A percentile compares a stretch with the other conserved stretches of the same genome.
Conservation (phyloP, 2,888 invertebrate genomes). For the Exephanes ischioxanthus region DNA sequence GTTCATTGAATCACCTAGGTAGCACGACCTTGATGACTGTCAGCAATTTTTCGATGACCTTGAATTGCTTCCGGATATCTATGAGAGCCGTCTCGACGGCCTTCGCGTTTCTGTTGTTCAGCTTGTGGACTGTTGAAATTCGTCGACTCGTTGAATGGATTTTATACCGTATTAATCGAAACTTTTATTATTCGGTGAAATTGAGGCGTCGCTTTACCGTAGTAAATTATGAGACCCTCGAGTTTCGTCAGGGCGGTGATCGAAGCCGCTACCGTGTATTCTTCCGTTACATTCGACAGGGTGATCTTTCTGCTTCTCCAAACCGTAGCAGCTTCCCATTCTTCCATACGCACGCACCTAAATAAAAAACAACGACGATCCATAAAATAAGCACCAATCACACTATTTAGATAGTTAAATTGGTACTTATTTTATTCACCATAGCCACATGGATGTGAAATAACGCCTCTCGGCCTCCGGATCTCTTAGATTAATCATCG, state of each 20-base stretch:
- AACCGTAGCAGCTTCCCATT: constrained; percentile 87
- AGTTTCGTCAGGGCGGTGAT: constrained; percentile 86
- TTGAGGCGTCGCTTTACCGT: constrained; percentile 81
- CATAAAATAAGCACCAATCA: neutral
- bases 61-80: constrained; percentile 79
- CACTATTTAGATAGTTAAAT: too few species aligned
- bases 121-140: constrained; percentile 75
- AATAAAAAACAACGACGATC: constrained; percentile 7
- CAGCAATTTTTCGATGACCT: constrained; percentile 74
- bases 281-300: constrained; percentile 76
- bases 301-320: constrained; percentile 86
- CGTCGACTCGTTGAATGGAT: neutral
- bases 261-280: constrained; percentile 82
- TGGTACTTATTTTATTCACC: constrained; percentile 82
- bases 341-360: constrained; percentile 87
- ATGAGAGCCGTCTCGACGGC: constrained; percentile 74
- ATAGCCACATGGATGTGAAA: constrained; percentile 87
- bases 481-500: constrained; percentile 84
- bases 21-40: constrained; percentile 77
- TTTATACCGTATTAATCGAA: constrained; percentile 8
- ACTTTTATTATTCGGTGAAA: neutral
- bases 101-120: constrained; percentile 74
- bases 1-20: constrained; percentile 69
- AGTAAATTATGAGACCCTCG: constrained; percentile 87
- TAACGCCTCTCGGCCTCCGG: constrained; percentile 87